Conservation (phyloP, 2,888 invertebrate species). For the Aphelenchoides bicaudatus region DNA sequence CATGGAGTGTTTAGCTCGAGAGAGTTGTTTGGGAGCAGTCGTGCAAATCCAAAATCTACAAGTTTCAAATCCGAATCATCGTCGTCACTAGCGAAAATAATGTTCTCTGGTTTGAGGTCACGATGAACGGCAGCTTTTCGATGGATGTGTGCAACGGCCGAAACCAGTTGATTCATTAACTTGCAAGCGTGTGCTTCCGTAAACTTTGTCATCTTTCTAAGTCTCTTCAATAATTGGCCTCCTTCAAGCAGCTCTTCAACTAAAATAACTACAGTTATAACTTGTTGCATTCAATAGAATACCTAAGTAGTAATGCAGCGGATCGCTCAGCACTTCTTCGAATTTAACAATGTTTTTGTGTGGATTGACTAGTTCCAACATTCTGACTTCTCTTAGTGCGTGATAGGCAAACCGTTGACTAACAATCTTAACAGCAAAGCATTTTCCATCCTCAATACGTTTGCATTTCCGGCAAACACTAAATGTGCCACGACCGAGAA, state of each 20-base stretch:
- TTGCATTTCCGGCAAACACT: constrained; percentile 67
- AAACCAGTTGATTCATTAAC: constrained; percentile 75
- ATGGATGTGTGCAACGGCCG: constrained; percentile 82
- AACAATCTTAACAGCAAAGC: constrained; percentile 83
- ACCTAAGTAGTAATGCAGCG: constrained; percentile 61
- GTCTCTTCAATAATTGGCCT: constrained; percentile 61
- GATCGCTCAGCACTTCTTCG: constrained; percentile 73
- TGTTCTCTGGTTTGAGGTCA: constrained; percentile 86
- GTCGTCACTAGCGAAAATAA: constrained; percentile 69
- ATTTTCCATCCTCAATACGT: constrained; percentile 71
- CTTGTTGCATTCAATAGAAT: constrained; percentile 61
- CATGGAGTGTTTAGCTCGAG: constrained; percentile 73
- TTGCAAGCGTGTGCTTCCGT: constrained; percentile 76
- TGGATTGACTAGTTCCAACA: constrained; percentile 75
- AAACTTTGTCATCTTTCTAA: constrained; percentile 70
- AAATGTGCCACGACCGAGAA: constrained; percentile 75
- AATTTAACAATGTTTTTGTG: constrained; percentile 82
- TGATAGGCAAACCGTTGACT: constrained; percentile 68
- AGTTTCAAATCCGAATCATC: constrained; percentile 74
- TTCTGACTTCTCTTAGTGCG: constrained; percentile 73
- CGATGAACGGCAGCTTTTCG: constrained; percentile 79
- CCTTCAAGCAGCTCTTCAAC: constrained; percentile 30
- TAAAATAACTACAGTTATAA: no score
- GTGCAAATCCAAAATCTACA: constrained; percentile 92
- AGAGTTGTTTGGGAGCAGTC: constrained; percentile 66